Base-by-base conservation (phyloP, 2,113 vertebrate genomes). In the Cacatua alba region DNA sequence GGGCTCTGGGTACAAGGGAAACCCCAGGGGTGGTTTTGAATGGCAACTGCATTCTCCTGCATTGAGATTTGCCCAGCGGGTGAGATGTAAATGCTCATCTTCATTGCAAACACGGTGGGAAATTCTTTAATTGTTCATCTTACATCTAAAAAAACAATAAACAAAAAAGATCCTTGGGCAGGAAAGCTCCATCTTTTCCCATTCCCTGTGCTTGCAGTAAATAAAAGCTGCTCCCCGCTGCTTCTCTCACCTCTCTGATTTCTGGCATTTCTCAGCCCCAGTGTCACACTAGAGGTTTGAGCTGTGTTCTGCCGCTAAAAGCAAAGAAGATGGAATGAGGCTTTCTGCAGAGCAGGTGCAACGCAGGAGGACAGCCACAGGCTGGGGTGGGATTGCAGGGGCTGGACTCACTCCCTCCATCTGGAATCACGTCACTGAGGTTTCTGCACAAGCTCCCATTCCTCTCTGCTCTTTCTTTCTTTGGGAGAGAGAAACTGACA, bases 351-450 rank as follows among this genome's bases (percentile, higher is more conserved):
- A 37, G 31, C 31, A 80, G 63, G 10, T 29, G n/a, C 14, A 39
- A 17, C 0, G 4, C 17, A 9, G 26, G n/a, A 31, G 6, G 23
- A 3, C 7, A 39, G 57, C 19, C 31, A 19, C 1, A 0, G 64
- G 20, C 52, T 72, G 72, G 53, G 51, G 18, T 68, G 69, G 64
- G 59, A 48, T 49, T 1, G 5, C 49, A 37, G 71, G 37, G 48
- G 7, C 21, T 74, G 60, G 37, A 19, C 13, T 51, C 33, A 5
- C 19, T 51, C 17, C 13, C 11, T 18, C 51, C 4, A 5, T 3
- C 71, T 63, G 52, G 46, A 63, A 13, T 6, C 31, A 29, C 6
- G 2, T 37, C 46, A 18, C 1, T 21, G 60, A 21, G 53, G 10
- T 2, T 15, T 20, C 31, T 31, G 17, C 6, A n/a, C 13, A 26